Evolutionary conservation across 2,888 invertebrate genomes (phyloP).

Genomic region (Ecliptopera silaceata): DNA sequence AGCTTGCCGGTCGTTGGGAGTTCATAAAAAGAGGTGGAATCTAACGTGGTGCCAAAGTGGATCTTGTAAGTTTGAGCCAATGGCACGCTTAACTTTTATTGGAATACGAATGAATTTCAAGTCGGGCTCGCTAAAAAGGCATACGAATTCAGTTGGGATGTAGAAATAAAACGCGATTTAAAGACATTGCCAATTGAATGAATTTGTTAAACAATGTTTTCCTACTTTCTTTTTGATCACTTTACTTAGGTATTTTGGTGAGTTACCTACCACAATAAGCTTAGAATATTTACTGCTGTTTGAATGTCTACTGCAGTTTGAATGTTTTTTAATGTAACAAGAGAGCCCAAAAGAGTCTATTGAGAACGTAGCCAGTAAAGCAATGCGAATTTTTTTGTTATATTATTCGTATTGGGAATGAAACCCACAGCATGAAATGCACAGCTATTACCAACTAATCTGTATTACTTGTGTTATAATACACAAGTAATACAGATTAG

Average conservation of each 20-base stretch:
- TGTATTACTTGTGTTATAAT: too few relatives aligned
- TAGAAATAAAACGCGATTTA: constrained; percentile 7
- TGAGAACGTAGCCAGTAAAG: too few relatives aligned
- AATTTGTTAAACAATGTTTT: background rate
- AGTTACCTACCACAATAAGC: too few relatives aligned
- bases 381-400: too few relatives aligned
- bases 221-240: background rate
- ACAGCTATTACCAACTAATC: too few relatives aligned
- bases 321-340: too few relatives aligned
- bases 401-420: too few relatives aligned
- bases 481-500: too few relatives aligned
- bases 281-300: too few relatives aligned
- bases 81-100: constrained; percentile 32
- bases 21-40: constrained; percentile 35
- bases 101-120: constrained; percentile 29
- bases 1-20: constrained; percentile 26
- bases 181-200: constrained; percentile 7
- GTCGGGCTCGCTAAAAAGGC: constrained; percentile 21
- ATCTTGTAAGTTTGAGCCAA: constrained; percentile 39
- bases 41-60: constrained; percentile 42
- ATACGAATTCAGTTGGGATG: constrained; percentile 18
- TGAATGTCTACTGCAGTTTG: too few relatives aligned
- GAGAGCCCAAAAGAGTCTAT: too few relatives aligned
- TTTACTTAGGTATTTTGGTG: background rate
- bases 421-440: too few relatives aligned